These are phyloP conservation scores for rat (Rattus norvegicus) DNA, from an alignment of 2,113 vertebrate species.

Conservation along the genomic window DNA sequence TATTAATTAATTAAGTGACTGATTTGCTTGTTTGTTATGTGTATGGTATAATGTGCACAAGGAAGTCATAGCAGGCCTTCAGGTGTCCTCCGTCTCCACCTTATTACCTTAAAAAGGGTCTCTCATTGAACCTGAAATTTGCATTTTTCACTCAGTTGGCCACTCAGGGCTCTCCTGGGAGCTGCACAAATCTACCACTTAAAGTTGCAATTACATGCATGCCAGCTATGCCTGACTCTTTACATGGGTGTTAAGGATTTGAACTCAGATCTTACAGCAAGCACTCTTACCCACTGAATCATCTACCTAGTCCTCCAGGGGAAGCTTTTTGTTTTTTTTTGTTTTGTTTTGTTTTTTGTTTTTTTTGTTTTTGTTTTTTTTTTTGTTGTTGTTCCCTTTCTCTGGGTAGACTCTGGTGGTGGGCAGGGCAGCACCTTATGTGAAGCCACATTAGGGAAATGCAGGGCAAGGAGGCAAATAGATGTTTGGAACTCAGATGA, in stretches of 20 bases:
- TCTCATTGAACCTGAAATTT: not conserved
- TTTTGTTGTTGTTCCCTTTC: not conserved
- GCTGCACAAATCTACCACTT: not conserved
- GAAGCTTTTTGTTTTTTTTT: not conserved
- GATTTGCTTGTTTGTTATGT: not conserved
- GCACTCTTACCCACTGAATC: not conserved
- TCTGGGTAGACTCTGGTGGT: not conserved
- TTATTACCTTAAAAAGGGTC: not conserved
- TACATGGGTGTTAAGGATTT: not conserved
- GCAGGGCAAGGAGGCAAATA: not conserved
- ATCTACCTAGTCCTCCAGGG: not conserved
- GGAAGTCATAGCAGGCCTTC: not conserved
- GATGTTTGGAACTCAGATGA: slow-evolving; percentile 37
- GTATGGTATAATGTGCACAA: not conserved
- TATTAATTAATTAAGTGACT: not conserved
- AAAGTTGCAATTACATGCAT: not conserved
- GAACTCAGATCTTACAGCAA: not conserved
- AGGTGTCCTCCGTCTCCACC: not conserved
- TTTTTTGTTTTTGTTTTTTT: not conserved
- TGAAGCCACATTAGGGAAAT: slow-evolving; percentile 3
- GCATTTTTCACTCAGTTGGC: not conserved
- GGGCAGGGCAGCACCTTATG: not conserved
- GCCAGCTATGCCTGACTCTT: not conserved
- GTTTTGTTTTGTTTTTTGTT: not conserved
- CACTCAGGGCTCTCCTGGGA: not conserved